phyloP scores from a whole-genome alignment of 2,888 invertebrate species.

The Macrostomum cliftonense region DNA sequence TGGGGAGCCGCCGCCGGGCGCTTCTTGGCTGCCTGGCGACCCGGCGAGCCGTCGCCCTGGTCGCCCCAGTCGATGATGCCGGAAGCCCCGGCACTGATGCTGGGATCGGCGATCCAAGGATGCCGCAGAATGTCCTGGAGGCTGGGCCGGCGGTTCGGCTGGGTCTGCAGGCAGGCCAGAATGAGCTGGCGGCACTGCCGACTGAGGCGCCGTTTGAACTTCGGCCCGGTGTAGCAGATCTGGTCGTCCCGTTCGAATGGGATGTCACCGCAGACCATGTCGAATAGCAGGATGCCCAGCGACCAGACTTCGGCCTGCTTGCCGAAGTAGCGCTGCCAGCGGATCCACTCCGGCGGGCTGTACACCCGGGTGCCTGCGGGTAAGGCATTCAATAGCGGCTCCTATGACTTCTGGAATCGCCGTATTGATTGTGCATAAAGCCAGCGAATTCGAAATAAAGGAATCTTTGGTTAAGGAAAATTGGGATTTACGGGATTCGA shows the following conservation, averaged over 20 bases:
- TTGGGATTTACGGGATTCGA: too few species aligned
- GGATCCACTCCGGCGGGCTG: conserved; percentile 48
- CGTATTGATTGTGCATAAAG: too few species aligned
- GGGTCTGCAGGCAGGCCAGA: conserved; percentile 10
- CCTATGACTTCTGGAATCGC: too few species aligned
- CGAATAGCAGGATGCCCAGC: conserved; percentile 46
- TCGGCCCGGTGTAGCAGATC: conserved; percentile 36
- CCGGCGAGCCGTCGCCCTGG: too few species aligned
- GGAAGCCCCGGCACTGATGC: too few species aligned
- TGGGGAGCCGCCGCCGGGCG: too few species aligned
- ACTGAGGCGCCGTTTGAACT: conserved; percentile 20
- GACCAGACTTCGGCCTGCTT: conserved; percentile 46
- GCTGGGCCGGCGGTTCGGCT: conserved; percentile 9
- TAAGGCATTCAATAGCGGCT: too few species aligned
- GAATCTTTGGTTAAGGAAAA: too few species aligned
- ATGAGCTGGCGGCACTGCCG: conserved; percentile 9
- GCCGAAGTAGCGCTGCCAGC: conserved; percentile 42
- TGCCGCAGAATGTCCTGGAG: conserved; percentile 9
- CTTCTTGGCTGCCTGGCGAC: too few species aligned
- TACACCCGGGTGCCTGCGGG: conserved; percentile 46
- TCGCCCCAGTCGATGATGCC: too few species aligned
- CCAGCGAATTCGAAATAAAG: too few species aligned
- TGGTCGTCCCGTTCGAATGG: conserved; percentile 46
- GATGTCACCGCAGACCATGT: conserved; percentile 50
- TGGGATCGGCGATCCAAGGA: conserved; percentile 12